Percentiles rank a stretch among this genome's conserved stretches.
Evolutionary conservation across 1,140 invertebrate genomes (phyloP).

Genomic region (Drosophila pseudoananassae): DNA sequence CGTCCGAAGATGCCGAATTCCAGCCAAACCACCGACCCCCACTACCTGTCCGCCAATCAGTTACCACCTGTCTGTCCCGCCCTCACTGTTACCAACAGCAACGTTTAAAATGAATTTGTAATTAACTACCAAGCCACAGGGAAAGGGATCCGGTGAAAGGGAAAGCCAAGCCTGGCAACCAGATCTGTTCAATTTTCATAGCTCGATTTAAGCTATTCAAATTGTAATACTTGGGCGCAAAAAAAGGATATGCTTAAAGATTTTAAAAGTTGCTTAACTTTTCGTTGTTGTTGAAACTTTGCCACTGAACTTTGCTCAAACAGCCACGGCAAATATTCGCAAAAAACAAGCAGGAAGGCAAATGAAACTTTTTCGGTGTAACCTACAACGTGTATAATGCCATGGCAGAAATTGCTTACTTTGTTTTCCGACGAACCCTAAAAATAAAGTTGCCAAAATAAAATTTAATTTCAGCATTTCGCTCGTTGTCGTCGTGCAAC

Average conservation of each 20-base stretch:
- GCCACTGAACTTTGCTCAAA: constrained; percentile 32
- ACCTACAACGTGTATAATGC: constrained; percentile 7
- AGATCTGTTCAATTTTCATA: constrained; percentile 1
- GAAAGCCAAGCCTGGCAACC: neutral
- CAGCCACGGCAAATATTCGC: constrained; percentile 28
- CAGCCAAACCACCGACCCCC: neutral
- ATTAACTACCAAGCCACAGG: constrained; percentile 11
- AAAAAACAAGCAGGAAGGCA: neutral
- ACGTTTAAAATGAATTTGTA: neutral
- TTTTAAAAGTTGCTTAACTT: constrained; percentile 31
- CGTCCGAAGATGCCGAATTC: neutral
- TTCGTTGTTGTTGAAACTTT: constrained; percentile 35
- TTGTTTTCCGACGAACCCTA: constrained; percentile 46
- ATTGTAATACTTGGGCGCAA: neutral
- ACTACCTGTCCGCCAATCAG: constrained; percentile 7
- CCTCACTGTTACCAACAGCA: neutral
- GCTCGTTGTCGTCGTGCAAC: constrained; percentile 26
- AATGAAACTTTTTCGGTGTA: constrained; percentile 42
- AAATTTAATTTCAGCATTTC: constrained; percentile 47
- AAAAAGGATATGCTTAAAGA: neutral
- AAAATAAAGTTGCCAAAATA: constrained; percentile 48
- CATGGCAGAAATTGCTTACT: constrained; percentile 42
- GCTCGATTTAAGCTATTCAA: constrained; percentile 22
- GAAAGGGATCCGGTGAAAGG: neutral
- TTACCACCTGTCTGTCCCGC: neutral